These are phyloP conservation scores for Hypercompe scribonia DNA, from an alignment of 2,888 invertebrate species.

Conservation along the genomic window DNA sequence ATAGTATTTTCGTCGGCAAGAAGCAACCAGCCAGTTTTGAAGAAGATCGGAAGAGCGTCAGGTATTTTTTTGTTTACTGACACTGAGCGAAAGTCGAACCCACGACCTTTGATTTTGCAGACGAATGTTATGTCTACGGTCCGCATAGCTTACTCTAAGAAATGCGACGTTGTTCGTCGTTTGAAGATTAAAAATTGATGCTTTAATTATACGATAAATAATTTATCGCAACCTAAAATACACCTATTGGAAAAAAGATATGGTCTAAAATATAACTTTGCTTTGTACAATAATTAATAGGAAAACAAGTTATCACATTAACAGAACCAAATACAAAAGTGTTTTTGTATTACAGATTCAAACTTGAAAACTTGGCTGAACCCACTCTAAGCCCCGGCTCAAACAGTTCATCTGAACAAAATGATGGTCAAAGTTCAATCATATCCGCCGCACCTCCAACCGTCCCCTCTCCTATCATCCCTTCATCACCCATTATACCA, in stretches of 20 bases:
- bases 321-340: neutral
- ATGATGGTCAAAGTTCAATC: slow-evolving; percentile 80
- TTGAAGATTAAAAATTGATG: neutral
- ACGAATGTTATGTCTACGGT: neutral
- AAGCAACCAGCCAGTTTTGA: slow-evolving; percentile 85
- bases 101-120: neutral
- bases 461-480: slow-evolving; percentile 54
- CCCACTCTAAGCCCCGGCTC: slow-evolving; percentile 82
- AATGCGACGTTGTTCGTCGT: neutral
- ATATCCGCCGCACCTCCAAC: slow-evolving; percentile 69
- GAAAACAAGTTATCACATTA: neutral
- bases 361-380: slow-evolving; percentile 74
- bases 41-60: slow-evolving; percentile 92
- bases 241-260: neutral
- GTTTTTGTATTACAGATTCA: slow-evolving; percentile 67
- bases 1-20: slow-evolving; percentile 64
- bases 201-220: neutral
- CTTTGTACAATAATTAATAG: neutral
- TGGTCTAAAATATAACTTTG: neutral
- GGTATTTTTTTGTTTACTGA: slow-evolving; percentile 55
- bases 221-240: neutral
- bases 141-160: neutral
- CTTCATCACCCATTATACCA: slow-evolving; percentile 43
- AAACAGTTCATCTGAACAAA: slow-evolving; percentile 82
- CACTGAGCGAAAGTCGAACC: neutral